phyloP scores from a whole-genome alignment of 2,888 invertebrate species.

The Luffia ferchaultella region DNA sequence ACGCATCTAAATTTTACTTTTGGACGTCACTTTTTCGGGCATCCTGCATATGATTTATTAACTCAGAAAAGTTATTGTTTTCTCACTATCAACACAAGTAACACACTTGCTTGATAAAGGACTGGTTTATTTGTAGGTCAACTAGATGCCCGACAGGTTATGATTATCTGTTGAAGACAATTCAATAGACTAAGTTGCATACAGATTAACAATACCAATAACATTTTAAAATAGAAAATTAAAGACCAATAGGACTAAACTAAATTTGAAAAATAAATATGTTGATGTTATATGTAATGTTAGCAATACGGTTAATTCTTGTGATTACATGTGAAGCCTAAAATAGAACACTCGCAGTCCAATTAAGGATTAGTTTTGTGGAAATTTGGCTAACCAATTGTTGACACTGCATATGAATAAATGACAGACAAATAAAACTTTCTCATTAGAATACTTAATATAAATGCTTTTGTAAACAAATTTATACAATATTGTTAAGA shows the following conservation, averaged over 20 bases:
- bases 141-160: too few relatives aligned
- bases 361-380: not conserved
- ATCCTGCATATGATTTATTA: too few relatives aligned
- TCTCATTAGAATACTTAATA: conserved; percentile 24
- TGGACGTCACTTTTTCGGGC: too few relatives aligned
- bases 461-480: conserved; percentile 34
- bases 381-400: not conserved
- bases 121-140: too few relatives aligned
- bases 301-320: not conserved
- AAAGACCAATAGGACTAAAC: not conserved
- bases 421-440: conserved; percentile 1
- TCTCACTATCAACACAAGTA: too few relatives aligned
- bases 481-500: conserved; percentile 39
- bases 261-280: not conserved
- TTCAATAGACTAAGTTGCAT: too few relatives aligned
- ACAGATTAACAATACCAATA: too few relatives aligned
- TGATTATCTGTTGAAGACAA: too few relatives aligned
- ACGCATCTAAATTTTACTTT: too few relatives aligned
- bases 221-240: not conserved
- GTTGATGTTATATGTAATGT: not conserved
- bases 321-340: not conserved
- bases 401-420: not conserved
- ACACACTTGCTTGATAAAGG: too few relatives aligned
- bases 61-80: too few relatives aligned
- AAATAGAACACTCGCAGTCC: not conserved